A percentile compares a stretch with the other conserved stretches of the same genome.
Conservation (phyloP, 2,113 vertebrate species). For the Mionectes macconnelli region DNA sequence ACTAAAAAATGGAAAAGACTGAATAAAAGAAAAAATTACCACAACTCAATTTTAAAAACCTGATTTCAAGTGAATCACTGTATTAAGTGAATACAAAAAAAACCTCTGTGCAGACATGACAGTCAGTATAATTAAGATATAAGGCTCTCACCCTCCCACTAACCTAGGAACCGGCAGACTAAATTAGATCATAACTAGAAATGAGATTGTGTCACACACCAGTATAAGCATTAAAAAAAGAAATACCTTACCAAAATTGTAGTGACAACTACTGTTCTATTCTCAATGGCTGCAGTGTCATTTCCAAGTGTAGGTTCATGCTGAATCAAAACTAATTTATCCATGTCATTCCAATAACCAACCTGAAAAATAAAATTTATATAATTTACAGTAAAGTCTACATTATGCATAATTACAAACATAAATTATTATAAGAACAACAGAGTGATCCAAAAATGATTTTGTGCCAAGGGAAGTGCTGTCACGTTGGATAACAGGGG, state of each 20-base stretch:
- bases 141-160: background rate
- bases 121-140: slow-evolving; percentile 6
- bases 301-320: slow-evolving; percentile 89
- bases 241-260: slow-evolving; percentile 94
- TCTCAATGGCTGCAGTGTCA: slow-evolving; percentile 90
- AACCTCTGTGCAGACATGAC: background rate
- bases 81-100: background rate
- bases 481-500: fast-evolving
- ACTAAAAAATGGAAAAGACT: background rate
- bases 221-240: slow-evolving; percentile 50
- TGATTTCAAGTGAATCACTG: background rate
- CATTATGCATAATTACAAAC: background rate
- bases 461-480: background rate
- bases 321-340: slow-evolving; percentile 95
- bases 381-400: background rate
- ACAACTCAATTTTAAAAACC: background rate
- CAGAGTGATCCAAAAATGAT: background rate
- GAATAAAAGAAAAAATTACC: slow-evolving; percentile 2
- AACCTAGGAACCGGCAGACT: background rate
- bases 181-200: slow-evolving; percentile 38
- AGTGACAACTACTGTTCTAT: slow-evolving; percentile 94
- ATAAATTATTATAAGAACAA: background rate
- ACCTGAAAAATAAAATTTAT: slow-evolving; percentile 76
- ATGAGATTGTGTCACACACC: background rate
- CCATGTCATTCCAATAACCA: slow-evolving; percentile 98